Evolutionary conservation across 2,888 invertebrate genomes (phyloP), one percentile per base, ranked within the genome.

Genomic region (Phytoseiulus persimilis): DNA sequence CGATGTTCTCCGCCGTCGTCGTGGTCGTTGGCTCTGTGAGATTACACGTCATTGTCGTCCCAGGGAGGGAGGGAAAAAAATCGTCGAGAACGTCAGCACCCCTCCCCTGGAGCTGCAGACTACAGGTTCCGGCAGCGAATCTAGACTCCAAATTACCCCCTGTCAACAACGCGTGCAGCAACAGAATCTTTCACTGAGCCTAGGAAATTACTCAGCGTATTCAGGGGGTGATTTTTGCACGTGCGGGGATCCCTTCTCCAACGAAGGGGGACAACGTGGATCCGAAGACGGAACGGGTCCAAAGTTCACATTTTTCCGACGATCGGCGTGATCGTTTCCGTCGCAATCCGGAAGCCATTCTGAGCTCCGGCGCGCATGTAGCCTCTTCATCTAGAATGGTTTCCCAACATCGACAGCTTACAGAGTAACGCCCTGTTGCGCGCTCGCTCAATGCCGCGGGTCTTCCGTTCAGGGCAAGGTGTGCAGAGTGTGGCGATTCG

Each of bases 81-180:
- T 65, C 65, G 1, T 28, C 65, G 65, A 65, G 23, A 28, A 65
- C 23, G 14, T 28, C 23, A 65, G 65, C 65, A 1, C 18, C 18
- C 23, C 1, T 2, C 65, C 65, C 28, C 28, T 65, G 9, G 9
- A 39, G 9, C 39, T 39, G 9, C 65, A 65, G 28, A 65, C 65
- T 65, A 65, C 65, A 65, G 65, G 65, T 65, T 65, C 65, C 5
- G 65, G 65, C 1, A 65, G 18, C 1, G 65, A 65, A 65, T 65
- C 65, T 65, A 6, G 65, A 65, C 65, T 65, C 28, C 28, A 65
- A 65, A 65, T 65, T 65, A 65, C 65, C 65, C 65, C 65, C 65
- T 65, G 65, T 65, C 65, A 65, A 65, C 65, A 65, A 65, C 65
- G 65, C 65, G 65, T 65, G 65, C 65, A 65, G 65, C 65, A 65